Base-by-base conservation (phyloP, 2,888 invertebrate genomes). In the Amiota mariae region DNA sequence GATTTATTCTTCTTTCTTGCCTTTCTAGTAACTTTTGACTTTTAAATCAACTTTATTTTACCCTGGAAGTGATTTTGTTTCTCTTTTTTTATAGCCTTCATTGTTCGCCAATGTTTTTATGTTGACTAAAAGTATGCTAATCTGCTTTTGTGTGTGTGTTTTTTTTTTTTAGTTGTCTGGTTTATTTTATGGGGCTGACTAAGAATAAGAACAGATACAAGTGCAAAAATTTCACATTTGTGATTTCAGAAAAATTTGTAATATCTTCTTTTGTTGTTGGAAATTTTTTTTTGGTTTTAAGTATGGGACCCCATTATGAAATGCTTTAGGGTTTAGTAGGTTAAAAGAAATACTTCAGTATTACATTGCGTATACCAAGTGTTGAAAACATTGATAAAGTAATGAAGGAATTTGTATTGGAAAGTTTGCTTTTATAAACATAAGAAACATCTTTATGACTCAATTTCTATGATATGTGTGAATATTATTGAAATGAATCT, bases 121-220 rank as follows among this genome's bases (percentile, higher is more conserved):
- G 11, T 9, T 48, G 67, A 36, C 67, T 51, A 68, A 68, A 68
- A 68, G 47, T 68, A 68, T 68, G 67, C 54, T 68, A 68, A 68
- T 68, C 51, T 54, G 24, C 20, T 48, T 36, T 36, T 2, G 36
- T 36, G 36, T 66, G 48, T 18, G n/a, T n/a, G n/a, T n/a, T n/a
- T n/a, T n/a, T n/a, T n/a, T n/a, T n/a, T n/a, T 1, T 51, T 3
- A n/a, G 18, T 51, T 67, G 67, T 67, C 47, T n/a, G 46, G n/a
- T 24, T 63, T 66, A 9, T 59, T 59, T 36, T 36, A 36, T 6
- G 36, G 8, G 20, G 59, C 54, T n/a, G 12, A 20, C 18, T 4
- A 20, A 15, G 59, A 11, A 4, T 20, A 1, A 15, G 15, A 57
- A n/a, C n/a, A n/a, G n/a, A n/a, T n/a, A n/a, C n/a, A n/a, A n/a